Evolutionary conservation across 37 sponge, comb jelly and placozoan genomes (phyloP).

Genomic region (Hormiphora californensis): DNA sequence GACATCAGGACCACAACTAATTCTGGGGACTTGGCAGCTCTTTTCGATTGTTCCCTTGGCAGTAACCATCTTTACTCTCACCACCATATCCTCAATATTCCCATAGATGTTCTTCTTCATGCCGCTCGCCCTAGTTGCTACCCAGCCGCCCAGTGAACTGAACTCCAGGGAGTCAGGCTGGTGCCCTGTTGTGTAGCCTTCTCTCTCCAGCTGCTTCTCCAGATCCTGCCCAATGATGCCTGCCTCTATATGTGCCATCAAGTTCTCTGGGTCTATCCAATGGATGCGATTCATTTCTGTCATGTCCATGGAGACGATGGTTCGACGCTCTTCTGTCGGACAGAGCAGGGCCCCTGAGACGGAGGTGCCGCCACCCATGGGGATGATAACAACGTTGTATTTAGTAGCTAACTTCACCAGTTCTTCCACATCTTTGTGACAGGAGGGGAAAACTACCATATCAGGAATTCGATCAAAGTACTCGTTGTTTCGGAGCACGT

Average conservation of each 20-base stretch:
- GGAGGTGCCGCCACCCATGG: constrained; percentile 83
- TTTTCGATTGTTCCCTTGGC: constrained; percentile 74
- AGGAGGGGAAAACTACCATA: constrained; percentile 65
- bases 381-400: constrained; percentile 81
- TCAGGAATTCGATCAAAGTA: constrained; percentile 76
- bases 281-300: constrained; percentile 83
- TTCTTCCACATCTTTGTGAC: constrained; percentile 68
- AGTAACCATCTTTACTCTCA: constrained; percentile 78
- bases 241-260: constrained; percentile 76
- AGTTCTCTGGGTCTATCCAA: constrained; percentile 85
- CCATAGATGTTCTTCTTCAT: constrained; percentile 98
- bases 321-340: constrained; percentile 71
- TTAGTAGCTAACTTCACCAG: constrained; percentile 66
- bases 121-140: constrained; percentile 87
- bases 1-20: constrained; percentile 87
- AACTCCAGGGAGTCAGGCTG: constrained; percentile 94
- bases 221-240: constrained; percentile 92
- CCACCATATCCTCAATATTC: constrained; percentile 91
- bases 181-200: constrained; percentile 80
- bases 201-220: constrained; percentile 70
- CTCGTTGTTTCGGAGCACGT: constrained; percentile 66
- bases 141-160: constrained; percentile 91
- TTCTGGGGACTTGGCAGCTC: constrained; percentile 81
- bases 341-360: constrained; percentile 87
- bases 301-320: constrained; percentile 81